Percentiles rank a stretch among this genome's conserved stretches.
Conservation (phyloP, 2,888 invertebrate genomes). For the Dinocampus coccinellae region DNA sequence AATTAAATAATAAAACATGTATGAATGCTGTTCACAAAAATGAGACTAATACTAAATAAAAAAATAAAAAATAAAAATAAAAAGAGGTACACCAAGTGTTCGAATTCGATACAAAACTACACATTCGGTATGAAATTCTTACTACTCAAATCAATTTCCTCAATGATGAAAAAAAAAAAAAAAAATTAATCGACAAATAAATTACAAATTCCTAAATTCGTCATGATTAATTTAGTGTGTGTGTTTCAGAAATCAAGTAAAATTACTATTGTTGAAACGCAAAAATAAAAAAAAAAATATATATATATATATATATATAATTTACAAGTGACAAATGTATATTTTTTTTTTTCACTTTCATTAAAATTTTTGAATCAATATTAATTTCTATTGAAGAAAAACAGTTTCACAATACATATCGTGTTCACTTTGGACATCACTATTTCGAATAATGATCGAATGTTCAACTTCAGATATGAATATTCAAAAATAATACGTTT, state of each 20-base stretch:
- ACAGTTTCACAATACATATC: slow-evolving; percentile 44
- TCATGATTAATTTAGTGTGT: no score
- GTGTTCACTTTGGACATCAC: slow-evolving; percentile 35
- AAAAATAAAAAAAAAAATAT: slow-evolving; percentile 36
- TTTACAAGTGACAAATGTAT: slow-evolving; percentile 49
- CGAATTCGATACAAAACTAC: neutral
- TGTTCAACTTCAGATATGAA: neutral
- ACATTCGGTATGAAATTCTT: neutral
- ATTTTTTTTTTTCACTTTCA: slow-evolving; percentile 45
- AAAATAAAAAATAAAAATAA: no score
- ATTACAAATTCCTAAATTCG: no score
- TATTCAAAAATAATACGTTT: neutral
- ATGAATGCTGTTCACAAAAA: slow-evolving; percentile 26
- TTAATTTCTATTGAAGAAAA: slow-evolving; percentile 40
- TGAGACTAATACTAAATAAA: slow-evolving; percentile 45
- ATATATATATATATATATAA: no score
- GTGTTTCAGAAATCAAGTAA: no score
- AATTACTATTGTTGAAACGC: no score
- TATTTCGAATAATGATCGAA: slow-evolving; percentile 14
- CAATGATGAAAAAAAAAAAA: neutral
- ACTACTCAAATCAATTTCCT: neutral
- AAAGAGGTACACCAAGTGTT: slow-evolving; percentile 26
- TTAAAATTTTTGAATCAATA: slow-evolving; percentile 25
- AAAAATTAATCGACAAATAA: neutral
- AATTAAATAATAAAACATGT: slow-evolving; percentile 23